Evolutionary conservation across 2,888 invertebrate species (phyloP), one percentile per base, ranked within the genome.

Genomic region (Apantesis nais): DNA sequence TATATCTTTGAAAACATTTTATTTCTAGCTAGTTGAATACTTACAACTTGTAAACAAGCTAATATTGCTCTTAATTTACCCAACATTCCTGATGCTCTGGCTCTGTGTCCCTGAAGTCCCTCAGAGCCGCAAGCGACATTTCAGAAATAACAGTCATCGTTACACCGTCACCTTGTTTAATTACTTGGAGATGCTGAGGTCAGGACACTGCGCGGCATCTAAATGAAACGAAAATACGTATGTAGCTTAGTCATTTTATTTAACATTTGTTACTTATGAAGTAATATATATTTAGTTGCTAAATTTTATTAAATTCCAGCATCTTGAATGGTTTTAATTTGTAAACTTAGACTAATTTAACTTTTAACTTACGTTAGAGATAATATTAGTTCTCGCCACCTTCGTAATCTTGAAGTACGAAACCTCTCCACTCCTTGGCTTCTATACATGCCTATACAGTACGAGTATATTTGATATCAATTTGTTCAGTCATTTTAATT

Each of bases 131-230:
- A 71, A 63, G 58, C 55, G 63, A 65, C 64, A 60, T 67, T 72
- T 68, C 64, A 70, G 74, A 83, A 79, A 71, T 79, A 80, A 77
- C 68, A 84, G 81, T 78, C 82, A 84, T 80, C 78, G 77, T 82
- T 75, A 78, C 78, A 68, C 63, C 75, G 79, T 76, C 79, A 73
- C 72, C 70, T 77, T 72, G 73, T 80, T 78, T 81, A 81, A 83
- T 83, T 81, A 78, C 81, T 73, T 62, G 69, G 79, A 77, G 78
- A 73, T 71, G 71, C 74, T 74, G 76, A 76, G 70, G 64, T 78
- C 71, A 68, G 70, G 66, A 64, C 70, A 55, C 25, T 61, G 52
- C 5, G 67, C 61, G 61, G 73, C 71, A 74, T 58, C 29, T 67
- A 69, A 71, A 55, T 34, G 25, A 37, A 67, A 80, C 44, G 9